Evolutionary conservation across 2,888 invertebrate species (phyloP).

Genomic region (Oscheius sp.): DNA sequence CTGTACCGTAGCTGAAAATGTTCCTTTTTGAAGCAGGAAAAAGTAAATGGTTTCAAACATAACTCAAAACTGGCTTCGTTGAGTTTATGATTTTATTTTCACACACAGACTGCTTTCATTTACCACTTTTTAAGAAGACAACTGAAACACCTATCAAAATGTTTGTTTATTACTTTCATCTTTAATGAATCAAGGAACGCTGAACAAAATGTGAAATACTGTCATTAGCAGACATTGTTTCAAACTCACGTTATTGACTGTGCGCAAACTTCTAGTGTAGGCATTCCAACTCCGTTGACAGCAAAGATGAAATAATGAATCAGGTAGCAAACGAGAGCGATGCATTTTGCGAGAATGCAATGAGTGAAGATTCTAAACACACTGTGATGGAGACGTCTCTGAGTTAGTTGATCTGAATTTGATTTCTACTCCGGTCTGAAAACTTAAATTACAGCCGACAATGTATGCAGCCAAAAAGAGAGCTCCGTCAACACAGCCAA

Average conservation of each 20-base stretch:
- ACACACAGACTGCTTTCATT: too few species aligned
- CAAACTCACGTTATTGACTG: slow-evolving; percentile 59
- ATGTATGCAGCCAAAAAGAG: slow-evolving; percentile 82
- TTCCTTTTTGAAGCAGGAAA: not conserved
- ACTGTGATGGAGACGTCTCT: slow-evolving; percentile 48
- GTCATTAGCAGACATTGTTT: not conserved
- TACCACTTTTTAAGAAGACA: too few species aligned
- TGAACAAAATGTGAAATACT: not conserved
- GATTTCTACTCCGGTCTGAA: not conserved
- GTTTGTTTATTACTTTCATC: not conserved
- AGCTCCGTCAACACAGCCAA: slow-evolving; percentile 82
- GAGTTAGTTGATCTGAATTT: slow-evolving; percentile 40
- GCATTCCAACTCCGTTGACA: slow-evolving; percentile 81
- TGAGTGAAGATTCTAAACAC: slow-evolving; percentile 48
- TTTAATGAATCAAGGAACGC: not conserved
- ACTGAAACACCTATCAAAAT: too few species aligned
- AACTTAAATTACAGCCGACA: slow-evolving; percentile 75
- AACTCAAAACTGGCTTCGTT: too few species aligned
- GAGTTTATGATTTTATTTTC: too few species aligned
- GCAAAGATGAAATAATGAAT: slow-evolving; percentile 85
- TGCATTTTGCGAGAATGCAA: slow-evolving; percentile 40
- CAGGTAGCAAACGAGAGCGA: slow-evolving; percentile 40
- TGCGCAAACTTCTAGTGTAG: slow-evolving; percentile 75
- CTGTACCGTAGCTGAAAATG: slow-evolving; percentile 43
- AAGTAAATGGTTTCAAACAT: too few species aligned